Evolutionary conservation across 2,113 vertebrate species (phyloP), one percentile per base, ranked within the genome.

Genomic region (Vimba vimba): DNA sequence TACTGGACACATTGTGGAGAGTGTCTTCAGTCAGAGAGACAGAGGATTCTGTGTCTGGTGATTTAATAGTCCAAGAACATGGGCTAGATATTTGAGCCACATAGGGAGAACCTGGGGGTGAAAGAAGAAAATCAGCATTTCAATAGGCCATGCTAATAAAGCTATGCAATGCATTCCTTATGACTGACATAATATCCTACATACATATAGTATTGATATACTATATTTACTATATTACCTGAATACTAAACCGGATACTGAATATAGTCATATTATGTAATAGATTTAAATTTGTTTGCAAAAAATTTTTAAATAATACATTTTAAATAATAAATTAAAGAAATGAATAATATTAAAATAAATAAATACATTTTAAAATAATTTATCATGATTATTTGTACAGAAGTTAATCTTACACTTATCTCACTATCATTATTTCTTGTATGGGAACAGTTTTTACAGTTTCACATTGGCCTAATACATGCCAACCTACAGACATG

Each of bases 21-120:
- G 3, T 83, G 33, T 90, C 47, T 4, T 82, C 0, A 2, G 78
- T 13, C 0, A 94, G 64, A 0, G 55, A 1, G 27, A 92, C 88
- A 36, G 0, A 5, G 0, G 69, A 77, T 82, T 19, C 62, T 17
- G 62, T 77, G 30, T 6, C 74, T 83, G 68, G 84, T 57, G 84
- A 86, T 59, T 55, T 85, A 25, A 94, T 79, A 0, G 83, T 92
- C 82, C 90, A 94, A 7, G 1, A 85, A 73, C 92, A 94, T 87
- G 30, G 84, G 2, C 75, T 62, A 2, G 64, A 21, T 0, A 79
- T 82, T n/a, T 30, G 83, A 60, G 87, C 64, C n/a, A 92, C 8
- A 0, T 86, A 82, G 0, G 83, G 89, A 10, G 88, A 89, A 74
- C 66, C 86, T 88, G 74, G 6, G 0, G 4, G 55, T 39, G 2